Evolutionary conservation across 2,113 vertebrate species (phyloP).

Genomic region (Brachionichthys hirsutus): DNA sequence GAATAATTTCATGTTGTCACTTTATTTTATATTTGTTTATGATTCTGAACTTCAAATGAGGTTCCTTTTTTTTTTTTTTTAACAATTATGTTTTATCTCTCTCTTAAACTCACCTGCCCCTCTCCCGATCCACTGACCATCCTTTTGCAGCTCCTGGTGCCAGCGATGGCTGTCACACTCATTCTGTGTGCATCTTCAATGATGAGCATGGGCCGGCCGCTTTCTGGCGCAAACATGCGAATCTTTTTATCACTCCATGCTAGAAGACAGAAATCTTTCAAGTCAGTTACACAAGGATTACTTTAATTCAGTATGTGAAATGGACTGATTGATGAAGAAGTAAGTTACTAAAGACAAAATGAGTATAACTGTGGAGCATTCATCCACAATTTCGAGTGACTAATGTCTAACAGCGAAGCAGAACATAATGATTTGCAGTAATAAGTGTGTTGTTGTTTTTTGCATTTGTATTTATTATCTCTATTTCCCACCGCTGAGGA

Average conservation of each 20-base stretch:
- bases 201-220: constrained; percentile 74
- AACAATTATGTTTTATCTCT: background rate
- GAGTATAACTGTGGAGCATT: too few species aligned
- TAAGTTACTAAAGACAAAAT: too few species aligned
- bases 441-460: too few species aligned
- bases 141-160: constrained; percentile 81
- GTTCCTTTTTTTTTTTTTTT: background rate
- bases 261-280: constrained; percentile 45
- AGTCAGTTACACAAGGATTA: too few species aligned
- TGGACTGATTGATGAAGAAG: too few species aligned
- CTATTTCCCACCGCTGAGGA: constrained; percentile 83
- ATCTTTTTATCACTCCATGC: constrained; percentile 89
- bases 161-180: constrained; percentile 82
- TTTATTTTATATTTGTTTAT: background rate
- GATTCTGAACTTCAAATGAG: background rate
- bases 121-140: constrained; percentile 88
- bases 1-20: too few species aligned
- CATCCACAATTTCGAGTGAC: too few species aligned
- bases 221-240: constrained; percentile 83
- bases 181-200: constrained; percentile 82
- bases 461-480: too few species aligned
- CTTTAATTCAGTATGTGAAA: too few species aligned
- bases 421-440: too few species aligned
- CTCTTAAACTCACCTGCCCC: constrained; percentile 79
- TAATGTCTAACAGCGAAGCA: too few species aligned